phyloP scores from a whole-genome alignment of 2,797 vertebrate species.

The Microctenopoma lineatum region DNA sequence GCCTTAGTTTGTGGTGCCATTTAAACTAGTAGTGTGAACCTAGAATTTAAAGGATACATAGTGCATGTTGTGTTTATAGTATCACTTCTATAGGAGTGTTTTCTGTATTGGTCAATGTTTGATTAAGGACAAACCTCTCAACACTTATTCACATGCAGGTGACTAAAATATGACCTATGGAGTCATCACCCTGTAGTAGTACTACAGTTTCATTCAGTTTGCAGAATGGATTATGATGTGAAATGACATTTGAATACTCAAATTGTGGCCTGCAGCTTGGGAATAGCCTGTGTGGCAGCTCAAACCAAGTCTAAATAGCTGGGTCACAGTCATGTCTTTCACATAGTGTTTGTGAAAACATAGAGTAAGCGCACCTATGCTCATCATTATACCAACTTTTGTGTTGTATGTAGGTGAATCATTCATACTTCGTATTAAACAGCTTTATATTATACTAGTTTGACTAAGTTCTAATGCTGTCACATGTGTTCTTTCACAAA shows the following conservation, averaged over 20 bases:
- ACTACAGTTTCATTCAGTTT: background rate
- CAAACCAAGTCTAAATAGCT: background rate
- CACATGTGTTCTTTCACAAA: background rate
- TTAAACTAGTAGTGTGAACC: background rate
- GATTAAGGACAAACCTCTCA: conserved; percentile 37
- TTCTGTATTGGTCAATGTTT: conserved; percentile 54
- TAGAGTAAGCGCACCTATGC: background rate
- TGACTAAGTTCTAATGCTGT: background rate
- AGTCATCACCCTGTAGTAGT: background rate
- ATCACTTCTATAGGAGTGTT: conserved; percentile 11
- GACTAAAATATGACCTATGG: background rate
- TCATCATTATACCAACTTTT: background rate
- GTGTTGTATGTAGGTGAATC: background rate
- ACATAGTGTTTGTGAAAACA: background rate
- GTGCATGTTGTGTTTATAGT: background rate
- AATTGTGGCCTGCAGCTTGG: background rate
- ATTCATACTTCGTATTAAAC: conserved; percentile 1
- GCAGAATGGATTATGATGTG: background rate
- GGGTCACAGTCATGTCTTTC: conserved; percentile 3
- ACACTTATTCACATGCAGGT: conserved; percentile 12
- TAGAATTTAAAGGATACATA: background rate
- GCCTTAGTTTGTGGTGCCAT: background rate
- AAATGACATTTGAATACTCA: background rate
- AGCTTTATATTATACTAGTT: background rate
- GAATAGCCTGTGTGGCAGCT: conserved; percentile 30